Base-by-base conservation (phyloP, 1,140 invertebrate species). In the Cecropterus lyciades region DNA sequence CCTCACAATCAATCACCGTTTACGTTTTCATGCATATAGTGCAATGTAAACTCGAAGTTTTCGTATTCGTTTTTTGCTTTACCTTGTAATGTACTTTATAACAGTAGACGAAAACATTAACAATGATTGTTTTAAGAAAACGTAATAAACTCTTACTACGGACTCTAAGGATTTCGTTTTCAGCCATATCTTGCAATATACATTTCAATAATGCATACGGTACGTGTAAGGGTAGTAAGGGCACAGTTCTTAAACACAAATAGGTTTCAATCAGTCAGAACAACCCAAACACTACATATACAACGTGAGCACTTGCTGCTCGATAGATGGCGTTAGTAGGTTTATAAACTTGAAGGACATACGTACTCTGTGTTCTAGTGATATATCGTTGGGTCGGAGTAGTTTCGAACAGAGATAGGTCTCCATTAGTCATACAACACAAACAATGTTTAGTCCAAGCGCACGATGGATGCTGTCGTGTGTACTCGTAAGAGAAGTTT, bases 351-450 rank as follows among this genome's bases (percentile, higher is more conserved):
- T 40, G 27, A 27, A 42, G 42, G 30, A 15, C 20, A 14, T 20
- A 20, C 15, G 9, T 17, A n/a, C 20, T 10, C 13, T 20, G 8
- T 46, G 42, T 30, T 46, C 45, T 33, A 33, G 55, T 45, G 33
- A 30, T 20, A 45, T 45, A 59, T 59, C 20, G 42, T 45, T 30
- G 55, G 40, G 55, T 48, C 42, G 43, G 42, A 59, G 8, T 59
- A 59, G 56, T 59, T 59, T 46, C 56, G 42, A 59, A 59, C 42
- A 48, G 42, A 46, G 56, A 59, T 46, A 59, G 56, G 56, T 46
- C 56, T 59, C 56, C 56, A 59, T 59, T 46, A 59, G 56, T 59
- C 56, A 59, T 59, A 59, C 56, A 46, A 59, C 42, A 59, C 56
- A 59, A 46, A 59, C 56, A 59, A 27, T 46, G 56, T 45, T 59